phyloP scores from a whole-genome alignment of 2,888 invertebrate genomes.

The Tipula helvola region DNA sequence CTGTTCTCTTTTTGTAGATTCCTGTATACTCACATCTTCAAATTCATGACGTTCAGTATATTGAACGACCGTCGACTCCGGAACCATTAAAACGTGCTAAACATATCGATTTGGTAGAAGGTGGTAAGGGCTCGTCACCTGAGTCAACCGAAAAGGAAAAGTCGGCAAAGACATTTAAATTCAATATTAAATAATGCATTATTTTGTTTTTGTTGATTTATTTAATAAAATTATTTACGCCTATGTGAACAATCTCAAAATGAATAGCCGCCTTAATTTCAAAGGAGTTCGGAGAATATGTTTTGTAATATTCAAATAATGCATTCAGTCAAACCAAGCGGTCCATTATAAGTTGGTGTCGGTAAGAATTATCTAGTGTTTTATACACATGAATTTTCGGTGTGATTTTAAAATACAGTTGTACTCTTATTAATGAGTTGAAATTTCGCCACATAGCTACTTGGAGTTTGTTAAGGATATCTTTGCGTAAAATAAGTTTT shows the following conservation, averaged over 20 bases:
- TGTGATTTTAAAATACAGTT: no score
- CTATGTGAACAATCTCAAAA: not conserved
- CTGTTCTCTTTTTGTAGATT: constrained; percentile 37
- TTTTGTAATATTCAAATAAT: no score
- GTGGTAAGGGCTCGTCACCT: not conserved
- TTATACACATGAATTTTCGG: no score
- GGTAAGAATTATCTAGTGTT: no score
- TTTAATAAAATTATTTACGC: not conserved
- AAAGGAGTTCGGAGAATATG: no score
- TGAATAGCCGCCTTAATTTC: no score
- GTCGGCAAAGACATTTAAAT: not conserved
- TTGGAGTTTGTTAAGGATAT: no score
- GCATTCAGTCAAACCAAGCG: no score
- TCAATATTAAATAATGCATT: not conserved
- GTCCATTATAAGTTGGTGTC: no score
- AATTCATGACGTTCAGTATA: constrained; percentile 43
- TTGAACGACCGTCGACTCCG: constrained; percentile 45
- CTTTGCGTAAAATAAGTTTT: no score
- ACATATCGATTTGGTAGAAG: constrained; percentile 23
- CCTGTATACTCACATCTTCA: constrained; percentile 56
- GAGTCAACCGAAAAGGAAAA: not conserved
- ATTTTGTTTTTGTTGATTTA: not conserved
- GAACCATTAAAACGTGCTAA: constrained; percentile 36
- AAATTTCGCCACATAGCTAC: no score
- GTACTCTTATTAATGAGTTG: no score